Evolutionary conservation across 1,140 invertebrate species (phyloP), one percentile per base, ranked within the genome.

Genomic region (Calosoma granatense): DNA sequence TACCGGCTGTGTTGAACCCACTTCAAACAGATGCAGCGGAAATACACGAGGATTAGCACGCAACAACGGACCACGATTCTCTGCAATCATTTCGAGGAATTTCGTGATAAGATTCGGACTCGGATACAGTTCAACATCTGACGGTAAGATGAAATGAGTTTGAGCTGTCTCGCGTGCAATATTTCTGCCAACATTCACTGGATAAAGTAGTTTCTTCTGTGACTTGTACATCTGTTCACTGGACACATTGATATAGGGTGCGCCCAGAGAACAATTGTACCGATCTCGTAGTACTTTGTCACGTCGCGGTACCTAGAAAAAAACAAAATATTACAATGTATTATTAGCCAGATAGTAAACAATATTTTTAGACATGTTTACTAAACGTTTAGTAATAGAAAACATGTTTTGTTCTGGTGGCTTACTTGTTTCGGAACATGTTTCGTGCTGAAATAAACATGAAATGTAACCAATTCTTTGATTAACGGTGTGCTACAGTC

Each of bases 41-140:
- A 84, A 93, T 36, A 92, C 86, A 72, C 85, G 85, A 0, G 85
- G 87, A 59, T 82, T 85, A 17, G 76, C 78, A 51, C 77, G 81
- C 23, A 75, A 69, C 30, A 90, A 69, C 23, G 84, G 82, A 15
- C 78, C 76, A 20, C 78, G 77, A 63, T 91, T 84, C 60, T 78
- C 77, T 1, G 85, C 81, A 52, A 92, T 83, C 88, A 92, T 88
- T 61, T 88, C 85, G 22, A 92, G 75, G 67, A 92, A 92, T 63
- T 83, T 81, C 3, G 77, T 74, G 17, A 86, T 84, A 56, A 91
- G 69, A 63, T 85, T 81, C 12, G 88, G 85, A 76, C 84, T 91
- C 14, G 91, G 90, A 71, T 92, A 92, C 36, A 94, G 77, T 69
- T 94, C 90, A 61, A 92, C 90, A 69, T 94, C 91, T 12, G 88